phyloP scores from a whole-genome alignment of 1,140 invertebrate species.

The Linepithema humile region DNA sequence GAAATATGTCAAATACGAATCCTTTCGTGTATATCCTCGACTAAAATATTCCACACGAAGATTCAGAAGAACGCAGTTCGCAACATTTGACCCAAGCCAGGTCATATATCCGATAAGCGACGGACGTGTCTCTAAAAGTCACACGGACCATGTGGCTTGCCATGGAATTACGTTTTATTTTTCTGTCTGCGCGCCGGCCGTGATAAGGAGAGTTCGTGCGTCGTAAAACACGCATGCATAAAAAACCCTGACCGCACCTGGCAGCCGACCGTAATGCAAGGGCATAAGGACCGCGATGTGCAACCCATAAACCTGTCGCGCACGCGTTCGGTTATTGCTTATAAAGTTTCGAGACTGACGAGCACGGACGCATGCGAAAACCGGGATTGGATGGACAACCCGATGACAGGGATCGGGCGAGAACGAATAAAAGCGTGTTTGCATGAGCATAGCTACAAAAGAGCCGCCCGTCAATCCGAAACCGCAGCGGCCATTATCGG shows the following conservation, averaged over 20 bases:
- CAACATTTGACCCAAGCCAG: neutral
- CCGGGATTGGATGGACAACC: slow-evolving; percentile 45
- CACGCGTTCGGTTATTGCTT: slow-evolving; percentile 71
- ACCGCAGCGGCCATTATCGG: slow-evolving; percentile 65
- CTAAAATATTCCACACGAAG: neutral
- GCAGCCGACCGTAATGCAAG: slow-evolving; percentile 52
- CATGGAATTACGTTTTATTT: slow-evolving; percentile 25
- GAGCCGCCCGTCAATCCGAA: slow-evolving; percentile 61
- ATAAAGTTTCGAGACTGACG: slow-evolving; percentile 70
- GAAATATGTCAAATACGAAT: neutral
- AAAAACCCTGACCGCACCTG: slow-evolving; percentile 48
- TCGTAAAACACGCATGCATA: slow-evolving; percentile 46
- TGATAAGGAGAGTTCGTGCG: slow-evolving; percentile 27
- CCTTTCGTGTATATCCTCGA: neutral
- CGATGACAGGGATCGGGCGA: slow-evolving; percentile 62
- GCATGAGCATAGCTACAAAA: slow-evolving; percentile 60
- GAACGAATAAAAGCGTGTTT: slow-evolving; percentile 65
- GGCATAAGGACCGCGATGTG: slow-evolving; percentile 22
- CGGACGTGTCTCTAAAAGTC: neutral
- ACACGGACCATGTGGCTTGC: neutral
- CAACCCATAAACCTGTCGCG: slow-evolving; percentile 58
- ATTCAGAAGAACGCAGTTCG: neutral
- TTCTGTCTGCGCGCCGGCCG: neutral
- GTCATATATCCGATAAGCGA: neutral
- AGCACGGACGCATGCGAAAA: slow-evolving; percentile 50